Evolutionary conservation across 2,797 vertebrate genomes (phyloP).

Genomic region (Mastacembelus armatus): DNA sequence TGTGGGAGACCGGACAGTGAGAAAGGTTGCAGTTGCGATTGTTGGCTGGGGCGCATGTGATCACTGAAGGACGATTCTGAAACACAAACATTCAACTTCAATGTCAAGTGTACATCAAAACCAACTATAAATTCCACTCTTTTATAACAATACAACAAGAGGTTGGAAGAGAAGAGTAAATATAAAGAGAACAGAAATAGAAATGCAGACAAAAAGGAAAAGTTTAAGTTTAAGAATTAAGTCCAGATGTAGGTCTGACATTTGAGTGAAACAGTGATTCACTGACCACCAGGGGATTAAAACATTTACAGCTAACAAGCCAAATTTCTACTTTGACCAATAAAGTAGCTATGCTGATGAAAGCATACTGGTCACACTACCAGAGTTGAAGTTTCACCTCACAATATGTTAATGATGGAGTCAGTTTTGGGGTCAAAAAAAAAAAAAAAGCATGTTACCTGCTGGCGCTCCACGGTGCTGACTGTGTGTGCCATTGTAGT

Average conservation of each 20-base stretch:
- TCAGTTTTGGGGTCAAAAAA: conserved; percentile 2
- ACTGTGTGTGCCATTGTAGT: conserved; percentile 75
- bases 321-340: conserved; percentile 20
- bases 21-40: conserved; percentile 97
- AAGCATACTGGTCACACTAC: conserved; percentile 28
- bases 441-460: conserved; percentile 81
- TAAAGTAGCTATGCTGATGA: conserved; percentile 19
- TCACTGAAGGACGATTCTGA: conserved; percentile 97
- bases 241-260: not conserved
- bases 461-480: conserved; percentile 91
- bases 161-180: not conserved
- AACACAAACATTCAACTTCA: conserved; percentile 32
- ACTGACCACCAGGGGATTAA: conserved; percentile 24
- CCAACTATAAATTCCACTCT: not conserved
- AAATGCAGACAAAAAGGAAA: not conserved
- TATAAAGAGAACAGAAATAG: not conserved
- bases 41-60: conserved; percentile 95
- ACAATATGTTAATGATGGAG: conserved; percentile 11
- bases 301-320: conserved; percentile 1
- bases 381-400: conserved; percentile 19
- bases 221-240: not conserved
- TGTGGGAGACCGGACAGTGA: conserved; percentile 94
- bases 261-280: conserved; percentile 14
- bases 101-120: not conserved
- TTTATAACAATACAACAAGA: not conserved